Conservation (phyloP, 2,113 vertebrate species). For the Neomonachus schauinslandi region DNA sequence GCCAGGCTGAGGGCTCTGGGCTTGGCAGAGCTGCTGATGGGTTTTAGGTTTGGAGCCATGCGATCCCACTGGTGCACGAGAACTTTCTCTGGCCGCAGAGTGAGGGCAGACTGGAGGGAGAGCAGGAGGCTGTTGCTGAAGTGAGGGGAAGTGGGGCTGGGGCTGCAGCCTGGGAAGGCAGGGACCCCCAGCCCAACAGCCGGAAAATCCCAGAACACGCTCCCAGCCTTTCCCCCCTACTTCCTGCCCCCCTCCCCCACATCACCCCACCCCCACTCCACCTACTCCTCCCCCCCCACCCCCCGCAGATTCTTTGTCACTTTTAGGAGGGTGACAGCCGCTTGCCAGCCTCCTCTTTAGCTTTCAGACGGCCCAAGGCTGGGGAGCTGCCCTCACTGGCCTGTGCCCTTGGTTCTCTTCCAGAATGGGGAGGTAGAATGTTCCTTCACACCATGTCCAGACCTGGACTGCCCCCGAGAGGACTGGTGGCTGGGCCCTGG, state of each 20-base stretch:
- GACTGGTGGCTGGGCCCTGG: constrained; percentile 85
- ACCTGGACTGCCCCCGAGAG: constrained; percentile 85
- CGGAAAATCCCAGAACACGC: rapidly evolving
- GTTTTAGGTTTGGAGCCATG: background rate
- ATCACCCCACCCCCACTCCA: rapidly evolving
- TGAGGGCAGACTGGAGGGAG: background rate
- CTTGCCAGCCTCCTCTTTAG: background rate
- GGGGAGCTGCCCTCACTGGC: background rate
- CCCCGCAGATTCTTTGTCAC: background rate
- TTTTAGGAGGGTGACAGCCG: background rate
- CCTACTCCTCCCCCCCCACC: background rate
- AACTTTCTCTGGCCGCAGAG: background rate
- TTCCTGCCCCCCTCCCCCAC: background rate
- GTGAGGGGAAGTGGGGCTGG: too few species aligned
- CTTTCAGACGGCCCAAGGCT: rapidly evolving
- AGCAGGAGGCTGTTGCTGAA: background rate
- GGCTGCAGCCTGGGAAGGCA: background rate
- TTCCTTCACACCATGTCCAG: constrained; percentile 87
- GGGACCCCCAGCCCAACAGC: background rate
- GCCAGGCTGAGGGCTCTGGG: background rate
- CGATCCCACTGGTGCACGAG: rapidly evolving
- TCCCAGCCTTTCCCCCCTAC: background rate
- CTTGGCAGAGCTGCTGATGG: background rate
- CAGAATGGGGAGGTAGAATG: constrained; percentile 88
- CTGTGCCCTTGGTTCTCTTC: background rate